These are phyloP conservation scores for Chloroclystis v-ata DNA, from an alignment of 2,888 invertebrate species.

Conservation along the genomic window DNA sequence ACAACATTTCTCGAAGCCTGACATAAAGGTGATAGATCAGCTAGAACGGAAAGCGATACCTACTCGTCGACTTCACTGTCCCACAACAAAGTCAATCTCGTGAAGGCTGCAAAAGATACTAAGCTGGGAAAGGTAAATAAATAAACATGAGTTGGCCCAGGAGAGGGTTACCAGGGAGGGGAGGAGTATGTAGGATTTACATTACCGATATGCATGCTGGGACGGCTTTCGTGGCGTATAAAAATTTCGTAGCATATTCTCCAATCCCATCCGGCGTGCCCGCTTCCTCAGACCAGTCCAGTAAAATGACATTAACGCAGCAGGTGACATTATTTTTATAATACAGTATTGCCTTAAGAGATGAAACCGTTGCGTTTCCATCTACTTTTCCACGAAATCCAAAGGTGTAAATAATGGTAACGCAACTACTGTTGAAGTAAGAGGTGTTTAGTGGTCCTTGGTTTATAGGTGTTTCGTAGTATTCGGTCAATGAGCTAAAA, in stretches of 20 bases:
- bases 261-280: neutral
- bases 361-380: neutral
- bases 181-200: neutral
- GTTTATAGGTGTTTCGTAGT: neutral
- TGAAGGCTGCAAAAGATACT: no score
- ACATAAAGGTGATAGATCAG: no score
- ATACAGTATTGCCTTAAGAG: neutral
- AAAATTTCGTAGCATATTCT: neutral
- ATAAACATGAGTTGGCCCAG: no score
- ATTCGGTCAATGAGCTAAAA: neutral
- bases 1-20: no score
- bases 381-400: neutral
- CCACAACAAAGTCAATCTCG: no score
- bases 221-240: neutral
- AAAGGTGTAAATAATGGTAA: neutral
- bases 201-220: neutral
- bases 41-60: no score
- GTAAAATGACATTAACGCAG: slow-evolving; percentile 2
- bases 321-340: neutral
- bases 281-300: slow-evolving; percentile 5
- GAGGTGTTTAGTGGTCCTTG: neutral
- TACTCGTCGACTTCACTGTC: no score
- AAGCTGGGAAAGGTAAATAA: no score
- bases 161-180: no score
- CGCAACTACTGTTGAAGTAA: neutral